A percentile compares a stretch with the other conserved stretches of the same genome.
Conservation (phyloP, 2,113 vertebrate species). For the Chloroceryle aenea region DNA sequence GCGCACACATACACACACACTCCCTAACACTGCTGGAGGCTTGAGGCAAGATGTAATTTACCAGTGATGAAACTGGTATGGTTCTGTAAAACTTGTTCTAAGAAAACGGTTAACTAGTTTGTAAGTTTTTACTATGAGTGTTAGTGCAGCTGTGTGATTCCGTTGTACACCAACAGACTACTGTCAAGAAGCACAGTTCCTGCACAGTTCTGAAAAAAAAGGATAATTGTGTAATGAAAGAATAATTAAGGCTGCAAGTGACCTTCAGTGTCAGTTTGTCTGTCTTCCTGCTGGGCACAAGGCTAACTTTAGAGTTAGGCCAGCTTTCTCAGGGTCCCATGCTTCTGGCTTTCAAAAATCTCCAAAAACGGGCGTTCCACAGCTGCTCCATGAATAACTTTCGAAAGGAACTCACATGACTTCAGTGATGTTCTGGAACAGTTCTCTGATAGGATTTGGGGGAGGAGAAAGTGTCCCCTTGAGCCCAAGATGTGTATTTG, state of each 20-base stretch:
- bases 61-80: background rate
- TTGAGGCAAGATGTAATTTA: background rate
- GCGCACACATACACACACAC: accelerated
- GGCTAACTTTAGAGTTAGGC: background rate
- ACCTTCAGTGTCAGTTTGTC: background rate
- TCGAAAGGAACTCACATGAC: background rate
- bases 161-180: background rate
- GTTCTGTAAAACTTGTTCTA: background rate
- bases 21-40: background rate
- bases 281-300: background rate
- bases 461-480: background rate
- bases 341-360: background rate
- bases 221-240: background rate
- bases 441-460: background rate
- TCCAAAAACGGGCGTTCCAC: background rate
- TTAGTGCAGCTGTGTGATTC: background rate
- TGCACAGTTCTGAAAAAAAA: background rate
- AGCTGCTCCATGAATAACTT: background rate
- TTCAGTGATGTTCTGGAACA: background rate
- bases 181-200: background rate
- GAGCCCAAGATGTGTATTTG: background rate
- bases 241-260: background rate
- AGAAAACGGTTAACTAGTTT: background rate
- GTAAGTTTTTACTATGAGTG: background rate
- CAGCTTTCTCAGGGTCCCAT: background rate